These are phyloP conservation scores for Willowsia nigromaculata DNA, from an alignment of 2,888 invertebrate genomes.

Conservation along the genomic window DNA sequence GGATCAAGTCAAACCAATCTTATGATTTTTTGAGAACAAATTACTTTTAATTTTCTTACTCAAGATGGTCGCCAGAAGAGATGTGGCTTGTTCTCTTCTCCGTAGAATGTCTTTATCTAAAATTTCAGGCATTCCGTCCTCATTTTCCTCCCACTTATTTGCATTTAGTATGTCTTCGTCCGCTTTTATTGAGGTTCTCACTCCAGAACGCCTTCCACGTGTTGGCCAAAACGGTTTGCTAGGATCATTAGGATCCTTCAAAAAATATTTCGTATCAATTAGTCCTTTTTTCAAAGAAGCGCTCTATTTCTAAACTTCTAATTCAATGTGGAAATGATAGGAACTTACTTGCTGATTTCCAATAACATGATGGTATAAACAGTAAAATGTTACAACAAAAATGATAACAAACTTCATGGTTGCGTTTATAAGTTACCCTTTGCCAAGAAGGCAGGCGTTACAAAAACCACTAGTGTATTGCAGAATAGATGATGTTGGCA, in stretches of 20 bases:
- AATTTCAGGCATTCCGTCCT: slow-evolving; percentile 36
- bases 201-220: slow-evolving; percentile 64
- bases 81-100: slow-evolving; percentile 50
- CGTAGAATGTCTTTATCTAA: slow-evolving; percentile 39
- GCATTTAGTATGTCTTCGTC: slow-evolving; percentile 50
- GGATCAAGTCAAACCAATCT: not conserved
- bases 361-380: slow-evolving; percentile 50
- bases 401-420: slow-evolving; percentile 29
- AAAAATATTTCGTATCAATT: not conserved
- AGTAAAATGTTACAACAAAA: slow-evolving; percentile 49
- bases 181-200: slow-evolving; percentile 35
- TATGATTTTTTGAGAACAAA: not conserved
- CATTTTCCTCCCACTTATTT: slow-evolving; percentile 57
- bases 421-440: not conserved
- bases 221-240: slow-evolving; percentile 72
- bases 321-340: not conserved
- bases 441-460: too few relatives aligned
- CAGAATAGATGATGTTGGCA: not conserved
- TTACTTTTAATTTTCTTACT: slow-evolving; percentile 28
- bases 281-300: too few relatives aligned
- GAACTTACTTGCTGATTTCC: slow-evolving; percentile 59
- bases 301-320: not conserved
- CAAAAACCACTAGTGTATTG: not conserved
- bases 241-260: slow-evolving; percentile 53
- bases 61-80: slow-evolving; percentile 46